Percentiles rank a stretch among this genome's conserved stretches.
Conservation (phyloP, 2,888 invertebrate genomes). For the Eupsilia transversa region DNA sequence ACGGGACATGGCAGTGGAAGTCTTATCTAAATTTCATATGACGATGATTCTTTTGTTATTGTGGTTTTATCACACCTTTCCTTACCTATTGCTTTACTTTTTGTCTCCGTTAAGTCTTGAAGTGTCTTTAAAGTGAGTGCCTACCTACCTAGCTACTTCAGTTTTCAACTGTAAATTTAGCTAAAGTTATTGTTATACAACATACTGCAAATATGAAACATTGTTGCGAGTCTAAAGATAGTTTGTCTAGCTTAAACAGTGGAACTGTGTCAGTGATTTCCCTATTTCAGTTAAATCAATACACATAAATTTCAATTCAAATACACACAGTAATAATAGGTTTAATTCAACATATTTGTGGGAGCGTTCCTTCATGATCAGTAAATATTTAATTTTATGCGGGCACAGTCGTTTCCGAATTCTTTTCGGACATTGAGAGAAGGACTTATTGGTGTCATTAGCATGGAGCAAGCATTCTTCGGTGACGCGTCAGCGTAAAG, state of each 20-base stretch:
- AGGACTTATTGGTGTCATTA: conserved; percentile 83
- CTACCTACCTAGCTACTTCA: neutral
- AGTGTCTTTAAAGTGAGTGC: neutral
- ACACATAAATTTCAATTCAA: conserved; percentile 25
- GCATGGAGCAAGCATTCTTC: conserved; percentile 81
- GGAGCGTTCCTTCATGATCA: conserved; percentile 73
- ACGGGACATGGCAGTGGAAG: conserved; percentile 13
- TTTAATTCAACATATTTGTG: conserved; percentile 31
- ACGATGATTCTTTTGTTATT: conserved; percentile 10
- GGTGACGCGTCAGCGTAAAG: conserved; percentile 74
- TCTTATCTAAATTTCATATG: conserved; percentile 40
- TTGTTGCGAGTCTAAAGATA: conserved; percentile 22
- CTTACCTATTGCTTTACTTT: neutral
- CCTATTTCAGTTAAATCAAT: conserved; percentile 38
- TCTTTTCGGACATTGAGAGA: conserved; percentile 78
- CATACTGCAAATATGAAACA: conserved; percentile 14
- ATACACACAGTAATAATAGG: conserved; percentile 12
- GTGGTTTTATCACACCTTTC: neutral
- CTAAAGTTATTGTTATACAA: conserved; percentile 9
- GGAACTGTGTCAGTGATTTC: conserved; percentile 23
- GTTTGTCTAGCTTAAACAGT: conserved; percentile 20
- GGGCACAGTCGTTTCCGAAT: conserved; percentile 75
- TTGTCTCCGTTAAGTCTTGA: conserved; percentile 3
- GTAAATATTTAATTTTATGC: conserved; percentile 81
- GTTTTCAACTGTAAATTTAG: conserved; percentile 9